phyloP scores from a whole-genome alignment of 2,113 vertebrate genomes.

The Callopanchax toddi region DNA sequence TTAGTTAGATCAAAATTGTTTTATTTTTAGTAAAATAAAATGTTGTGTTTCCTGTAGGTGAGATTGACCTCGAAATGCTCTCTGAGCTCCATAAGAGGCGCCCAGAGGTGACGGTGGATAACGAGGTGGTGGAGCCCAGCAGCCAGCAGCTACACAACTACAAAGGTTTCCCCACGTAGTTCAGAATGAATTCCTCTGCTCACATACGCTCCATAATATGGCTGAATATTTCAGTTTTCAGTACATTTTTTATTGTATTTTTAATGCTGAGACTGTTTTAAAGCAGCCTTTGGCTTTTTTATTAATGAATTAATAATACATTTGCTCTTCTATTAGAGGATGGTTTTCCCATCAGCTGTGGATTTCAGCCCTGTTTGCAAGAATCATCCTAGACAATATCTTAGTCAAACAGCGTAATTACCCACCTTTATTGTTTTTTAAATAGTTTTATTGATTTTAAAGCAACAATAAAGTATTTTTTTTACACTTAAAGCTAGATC shows the following conservation, averaged over 20 bases:
- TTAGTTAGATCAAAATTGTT: neutral
- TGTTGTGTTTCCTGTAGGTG: constrained; percentile 69
- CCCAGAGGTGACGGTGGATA: constrained; percentile 78
- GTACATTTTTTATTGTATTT: neutral
- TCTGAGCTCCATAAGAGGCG: constrained; percentile 77
- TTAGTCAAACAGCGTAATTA: no score
- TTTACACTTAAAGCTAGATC: no score
- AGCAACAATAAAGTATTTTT: no score
- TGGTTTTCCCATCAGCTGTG: no score
- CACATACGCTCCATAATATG: neutral
- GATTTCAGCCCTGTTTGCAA: no score
- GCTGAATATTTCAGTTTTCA: constrained; percentile 5
- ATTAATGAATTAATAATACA: constrained; percentile 15
- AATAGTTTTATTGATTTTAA: no score
- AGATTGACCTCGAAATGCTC: constrained; percentile 86
- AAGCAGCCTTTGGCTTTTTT: neutral
- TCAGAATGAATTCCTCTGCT: constrained; percentile 5
- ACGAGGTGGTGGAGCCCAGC: constrained; percentile 86
- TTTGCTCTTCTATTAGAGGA: neutral
- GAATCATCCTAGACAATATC: no score
- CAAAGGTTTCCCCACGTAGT: constrained; percentile 70
- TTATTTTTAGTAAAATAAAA: constrained; percentile 9
- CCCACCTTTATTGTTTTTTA: no score
- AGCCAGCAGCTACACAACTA: constrained; percentile 81
- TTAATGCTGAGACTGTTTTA: neutral